phyloP scores from a whole-genome alignment of 2,113 vertebrate genomes.

The Hippolais icterina region DNA sequence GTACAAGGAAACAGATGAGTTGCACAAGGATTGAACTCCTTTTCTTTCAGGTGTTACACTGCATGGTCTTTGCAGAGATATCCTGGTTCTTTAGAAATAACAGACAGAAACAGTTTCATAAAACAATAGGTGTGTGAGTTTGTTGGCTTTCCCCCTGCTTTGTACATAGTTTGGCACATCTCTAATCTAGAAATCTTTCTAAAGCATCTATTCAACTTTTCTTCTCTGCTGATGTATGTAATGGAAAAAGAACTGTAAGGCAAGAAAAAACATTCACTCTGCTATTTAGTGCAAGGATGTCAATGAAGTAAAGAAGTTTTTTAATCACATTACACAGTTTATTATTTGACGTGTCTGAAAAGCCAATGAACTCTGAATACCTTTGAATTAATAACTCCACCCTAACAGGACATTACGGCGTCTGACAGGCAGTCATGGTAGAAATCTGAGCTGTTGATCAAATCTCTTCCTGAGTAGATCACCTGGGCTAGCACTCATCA shows the following conservation, averaged over 20 bases:
- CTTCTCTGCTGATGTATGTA: background rate
- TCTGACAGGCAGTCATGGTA: background rate
- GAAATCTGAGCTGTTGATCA: background rate
- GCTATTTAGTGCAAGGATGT: background rate
- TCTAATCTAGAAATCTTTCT: background rate
- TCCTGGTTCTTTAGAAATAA: background rate
- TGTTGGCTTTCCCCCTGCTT: background rate
- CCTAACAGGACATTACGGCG: background rate
- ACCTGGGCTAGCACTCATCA: background rate
- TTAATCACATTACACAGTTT: background rate
- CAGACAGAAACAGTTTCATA: background rate
- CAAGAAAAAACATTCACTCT: background rate
- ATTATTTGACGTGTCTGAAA: background rate
- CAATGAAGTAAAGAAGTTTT: background rate
- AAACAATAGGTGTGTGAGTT: background rate
- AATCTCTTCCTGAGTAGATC: background rate
- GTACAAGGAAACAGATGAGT: background rate
- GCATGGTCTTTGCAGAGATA: background rate
- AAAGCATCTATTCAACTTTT: background rate
- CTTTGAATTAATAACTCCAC: background rate
- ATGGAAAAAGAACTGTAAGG: background rate
- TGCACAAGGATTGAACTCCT: background rate
- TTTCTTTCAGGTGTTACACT: background rate
- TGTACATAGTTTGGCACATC: background rate
- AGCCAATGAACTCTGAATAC: background rate